Conservation (phyloP, 2,113 vertebrate genomes). For the human region GRCh38 chr3:70067501-70068000, state of each 20-base stretch:
- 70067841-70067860: accelerated
- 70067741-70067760: background rate
- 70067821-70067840: background rate
- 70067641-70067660: background rate
- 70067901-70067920: background rate
- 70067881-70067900: background rate
- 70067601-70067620: background rate
- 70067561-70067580: background rate
- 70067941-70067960: background rate
- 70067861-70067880: accelerated
- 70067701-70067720: background rate
- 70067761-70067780: background rate
- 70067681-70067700: background rate
- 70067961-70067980: background rate
- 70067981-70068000: background rate
- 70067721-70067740: background rate
- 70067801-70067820: background rate
- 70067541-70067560: background rate
- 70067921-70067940: background rate
- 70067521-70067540: background rate
- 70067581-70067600: background rate
- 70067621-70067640: background rate
- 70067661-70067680: background rate
- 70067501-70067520: background rate
- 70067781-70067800: background rate